These are phyloP conservation scores for Ascidia mentula DNA, from an alignment of 23 tunicate species.

Conservation along the genomic window DNA sequence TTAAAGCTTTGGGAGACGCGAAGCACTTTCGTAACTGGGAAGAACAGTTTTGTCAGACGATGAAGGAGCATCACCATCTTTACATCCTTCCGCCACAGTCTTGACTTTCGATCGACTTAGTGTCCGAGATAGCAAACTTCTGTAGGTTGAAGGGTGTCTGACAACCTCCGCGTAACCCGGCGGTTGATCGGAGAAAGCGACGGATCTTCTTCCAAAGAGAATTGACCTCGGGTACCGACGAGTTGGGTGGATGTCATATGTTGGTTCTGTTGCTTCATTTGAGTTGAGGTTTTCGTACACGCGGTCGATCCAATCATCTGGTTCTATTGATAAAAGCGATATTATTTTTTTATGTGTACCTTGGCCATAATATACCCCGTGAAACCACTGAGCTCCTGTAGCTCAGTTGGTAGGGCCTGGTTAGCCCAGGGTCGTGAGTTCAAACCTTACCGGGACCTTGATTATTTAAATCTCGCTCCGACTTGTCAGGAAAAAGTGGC, in stretches of 20 bases:
- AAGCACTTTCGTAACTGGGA: background rate
- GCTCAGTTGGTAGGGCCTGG: no score
- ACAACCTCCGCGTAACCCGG: background rate
- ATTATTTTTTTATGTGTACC: no score
- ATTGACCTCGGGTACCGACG: background rate
- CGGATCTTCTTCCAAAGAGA: background rate
- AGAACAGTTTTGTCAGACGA: background rate
- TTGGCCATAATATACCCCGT: no score
- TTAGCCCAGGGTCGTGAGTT: no score
- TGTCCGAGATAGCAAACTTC: no score
- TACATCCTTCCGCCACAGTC: background rate
- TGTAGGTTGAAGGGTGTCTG: constrained; percentile 1
- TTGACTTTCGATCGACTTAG: background rate
- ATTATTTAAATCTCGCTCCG: no score
- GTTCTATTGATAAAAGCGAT: no score
- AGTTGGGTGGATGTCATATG: background rate
- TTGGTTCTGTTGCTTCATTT: no score
- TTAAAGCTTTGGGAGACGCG: background rate
- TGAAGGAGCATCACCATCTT: background rate
- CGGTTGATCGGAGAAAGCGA: background rate
- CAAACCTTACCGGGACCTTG: no score
- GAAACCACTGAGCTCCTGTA: no score
- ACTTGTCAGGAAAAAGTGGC: no score
- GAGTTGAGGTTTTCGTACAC: background rate
- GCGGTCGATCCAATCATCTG: background rate